A percentile compares a stretch with the other conserved stretches of the same genome.
Conservation (phyloP, 1,140 invertebrate genomes). For the Caerostris darwini region DNA sequence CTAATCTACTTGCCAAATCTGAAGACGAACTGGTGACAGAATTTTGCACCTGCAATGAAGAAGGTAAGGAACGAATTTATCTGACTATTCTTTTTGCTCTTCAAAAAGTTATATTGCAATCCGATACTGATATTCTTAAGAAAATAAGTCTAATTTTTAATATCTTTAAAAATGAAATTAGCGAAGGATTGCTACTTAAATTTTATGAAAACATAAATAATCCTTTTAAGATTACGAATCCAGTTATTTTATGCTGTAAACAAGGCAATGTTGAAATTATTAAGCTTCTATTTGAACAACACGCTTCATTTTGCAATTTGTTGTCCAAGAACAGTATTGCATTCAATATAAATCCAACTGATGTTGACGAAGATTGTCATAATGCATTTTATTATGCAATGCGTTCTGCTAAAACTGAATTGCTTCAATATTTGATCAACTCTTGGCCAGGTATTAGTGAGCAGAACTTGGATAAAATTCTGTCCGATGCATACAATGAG, state of each 20-base stretch:
- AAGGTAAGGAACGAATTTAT: background rate
- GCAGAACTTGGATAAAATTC: constrained; percentile 36
- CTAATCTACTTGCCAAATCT: background rate
- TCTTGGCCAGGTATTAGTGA: constrained; percentile 2
- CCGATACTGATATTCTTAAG: background rate
- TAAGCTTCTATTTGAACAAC: constrained; percentile 25
- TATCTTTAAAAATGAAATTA: background rate
- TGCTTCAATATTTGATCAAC: background rate
- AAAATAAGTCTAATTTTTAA: background rate
- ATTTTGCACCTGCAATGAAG: background rate
- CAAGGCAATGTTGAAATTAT: background rate
- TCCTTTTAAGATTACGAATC: constrained; percentile 20
- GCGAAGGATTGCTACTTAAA: background rate
- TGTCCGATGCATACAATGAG: constrained; percentile 36
- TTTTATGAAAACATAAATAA: background rate
- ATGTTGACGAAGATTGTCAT: constrained; percentile 31
- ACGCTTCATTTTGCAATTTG: constrained; percentile 29
- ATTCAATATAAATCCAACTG: background rate
- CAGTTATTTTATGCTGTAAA: constrained; percentile 45
- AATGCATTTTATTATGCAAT: constrained; percentile 68
- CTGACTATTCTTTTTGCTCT: background rate
- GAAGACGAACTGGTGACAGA: background rate
- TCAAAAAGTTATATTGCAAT: background rate
- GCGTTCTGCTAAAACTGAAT: background rate
- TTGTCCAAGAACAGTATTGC: background rate